Evolutionary conservation across 2,113 vertebrate genomes (phyloP), one percentile per base, ranked within the genome.

Genomic region (Vireo altiloquus): DNA sequence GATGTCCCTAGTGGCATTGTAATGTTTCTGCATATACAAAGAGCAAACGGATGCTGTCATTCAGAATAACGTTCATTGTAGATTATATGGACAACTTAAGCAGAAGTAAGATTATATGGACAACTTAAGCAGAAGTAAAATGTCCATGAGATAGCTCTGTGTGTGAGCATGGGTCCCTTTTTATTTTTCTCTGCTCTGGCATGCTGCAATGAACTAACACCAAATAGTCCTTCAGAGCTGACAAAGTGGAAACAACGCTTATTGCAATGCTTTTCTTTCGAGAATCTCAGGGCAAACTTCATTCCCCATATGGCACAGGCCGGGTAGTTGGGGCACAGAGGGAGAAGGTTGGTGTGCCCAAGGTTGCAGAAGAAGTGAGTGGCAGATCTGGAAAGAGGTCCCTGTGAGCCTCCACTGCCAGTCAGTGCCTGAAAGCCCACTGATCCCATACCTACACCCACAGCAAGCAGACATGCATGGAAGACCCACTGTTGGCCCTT

Each of bases 21-120:
- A 90, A 92, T 60, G 69, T 82, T 94, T 92, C 92, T 94, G 80
- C 71, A 68, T 28, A 71, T 27, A 71, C 82, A 91, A 88, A 63
- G 47, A 97, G 83, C 88, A 96, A 93, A 83, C 20, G 4, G 83
- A 89, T 82, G 86, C 90, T 93, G 94, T 95, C 94, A 87, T 59
- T 94, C 92, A 92, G 77, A 81, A 53, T 69, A 90, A 83, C 80
- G 49, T 87, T 93, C 76, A 61, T 68, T 95, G 94, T 21, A 89
- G 63, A 71, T 92, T 92, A 77, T 71, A 86, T 3, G 37, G 93
- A 77, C 84, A 63, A 87, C 69, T 60, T 60, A 88, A 90, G 85
- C 66, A 64, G 47, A 82, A 82, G 90, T 56, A 93, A 82, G 70
- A 87, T 42, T 92, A 77, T 71, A 86, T 3, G 37, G 93, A 77